Percentiles rank a stretch among this genome's conserved stretches.
These are phyloP conservation scores for Lepus europaeus DNA, from an alignment of 2,113 vertebrate species.

Conservation along the genomic window DNA sequence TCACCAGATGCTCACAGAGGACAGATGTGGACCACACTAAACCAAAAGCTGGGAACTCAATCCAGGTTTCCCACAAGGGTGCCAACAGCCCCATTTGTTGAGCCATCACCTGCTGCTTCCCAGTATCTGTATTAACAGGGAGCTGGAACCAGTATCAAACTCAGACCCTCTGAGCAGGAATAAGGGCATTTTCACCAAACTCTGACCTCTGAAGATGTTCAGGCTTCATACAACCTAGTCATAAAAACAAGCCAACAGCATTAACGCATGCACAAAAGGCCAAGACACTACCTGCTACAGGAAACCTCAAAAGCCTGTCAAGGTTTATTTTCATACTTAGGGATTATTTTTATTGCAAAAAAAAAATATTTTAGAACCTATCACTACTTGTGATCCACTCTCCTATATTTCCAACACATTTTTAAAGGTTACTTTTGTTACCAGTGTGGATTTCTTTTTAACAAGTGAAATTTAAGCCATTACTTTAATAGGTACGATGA, in stretches of 20 bases:
- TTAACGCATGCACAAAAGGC: background rate
- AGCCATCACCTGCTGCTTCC: too few species aligned
- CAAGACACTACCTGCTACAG: background rate
- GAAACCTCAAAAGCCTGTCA: background rate
- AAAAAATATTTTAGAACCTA: background rate
- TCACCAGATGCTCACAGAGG: too few species aligned
- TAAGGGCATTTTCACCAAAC: too few species aligned
- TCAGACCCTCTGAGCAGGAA: too few species aligned
- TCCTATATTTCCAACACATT: background rate
- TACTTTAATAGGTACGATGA: background rate
- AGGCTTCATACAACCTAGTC: background rate
- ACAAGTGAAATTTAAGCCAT: background rate
- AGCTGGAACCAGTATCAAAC: too few species aligned
- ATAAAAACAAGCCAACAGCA: background rate
- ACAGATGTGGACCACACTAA: too few species aligned
- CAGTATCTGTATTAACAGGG: too few species aligned
- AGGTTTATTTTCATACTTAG: background rate
- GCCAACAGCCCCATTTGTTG: too few species aligned
- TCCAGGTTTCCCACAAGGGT: too few species aligned
- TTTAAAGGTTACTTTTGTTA: background rate
- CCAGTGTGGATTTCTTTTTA: background rate
- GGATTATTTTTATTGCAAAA: constrained; percentile 35
- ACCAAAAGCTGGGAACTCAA: too few species aligned
- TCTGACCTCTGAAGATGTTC: background rate
- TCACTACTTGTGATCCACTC: background rate